phyloP scores from a whole-genome alignment of 2,888 invertebrate genomes.

The Noctuana brunneofusca region DNA sequence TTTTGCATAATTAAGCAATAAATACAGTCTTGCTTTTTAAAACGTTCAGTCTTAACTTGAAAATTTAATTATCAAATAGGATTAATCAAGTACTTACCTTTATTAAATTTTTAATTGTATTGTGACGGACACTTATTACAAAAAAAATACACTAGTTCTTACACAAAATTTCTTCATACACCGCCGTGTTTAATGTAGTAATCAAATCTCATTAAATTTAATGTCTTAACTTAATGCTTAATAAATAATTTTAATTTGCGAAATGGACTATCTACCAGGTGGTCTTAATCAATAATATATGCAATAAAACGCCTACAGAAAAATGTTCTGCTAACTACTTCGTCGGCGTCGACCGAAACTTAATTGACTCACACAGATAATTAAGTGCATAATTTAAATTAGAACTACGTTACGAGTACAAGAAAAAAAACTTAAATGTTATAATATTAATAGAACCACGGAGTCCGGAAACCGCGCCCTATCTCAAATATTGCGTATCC shows the following conservation, averaged over 20 bases:
- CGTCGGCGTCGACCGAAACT: conserved; percentile 17
- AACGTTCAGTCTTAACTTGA: conserved; percentile 15
- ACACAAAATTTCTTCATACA: not conserved
- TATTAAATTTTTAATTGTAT: not conserved
- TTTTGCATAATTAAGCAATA: conserved; percentile 43
- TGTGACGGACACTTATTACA: not conserved
- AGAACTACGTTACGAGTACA: conserved; percentile 5
- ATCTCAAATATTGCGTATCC: conserved; percentile 20
- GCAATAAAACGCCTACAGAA: conserved; percentile 19
- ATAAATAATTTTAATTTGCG: conserved; percentile 5
- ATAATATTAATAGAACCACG: conserved; percentile 7
- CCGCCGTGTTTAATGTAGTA: not conserved
- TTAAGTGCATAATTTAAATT: conserved; percentile 18
- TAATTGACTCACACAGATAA: conserved; percentile 30
- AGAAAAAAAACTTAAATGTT: conserved; percentile 7
- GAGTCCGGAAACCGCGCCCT: conserved; percentile 32
- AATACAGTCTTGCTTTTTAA: conserved; percentile 18
- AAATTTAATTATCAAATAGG: not conserved
- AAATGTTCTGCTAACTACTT: not conserved
- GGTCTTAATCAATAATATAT: conserved; percentile 10
- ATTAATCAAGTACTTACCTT: not conserved
- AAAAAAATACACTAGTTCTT: not conserved
- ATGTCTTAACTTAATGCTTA: conserved; percentile 2
- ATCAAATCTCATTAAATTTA: not conserved
- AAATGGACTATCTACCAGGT: conserved; percentile 11